phyloP scores from a whole-genome alignment of 2,113 vertebrate genomes.

The Epinephelus lanceolatus region DNA sequence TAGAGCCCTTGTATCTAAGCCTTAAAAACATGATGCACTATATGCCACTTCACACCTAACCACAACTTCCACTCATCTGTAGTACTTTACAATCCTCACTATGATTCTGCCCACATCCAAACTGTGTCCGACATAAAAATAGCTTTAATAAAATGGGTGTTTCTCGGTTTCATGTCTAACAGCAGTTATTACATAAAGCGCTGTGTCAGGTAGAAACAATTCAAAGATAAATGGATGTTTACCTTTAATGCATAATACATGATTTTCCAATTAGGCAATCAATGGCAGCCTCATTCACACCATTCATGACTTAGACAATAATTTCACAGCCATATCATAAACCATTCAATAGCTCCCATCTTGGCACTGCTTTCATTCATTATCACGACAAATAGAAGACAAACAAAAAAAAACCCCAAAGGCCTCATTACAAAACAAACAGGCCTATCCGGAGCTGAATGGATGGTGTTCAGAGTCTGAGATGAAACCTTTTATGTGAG shows the following conservation, averaged over 20 bases:
- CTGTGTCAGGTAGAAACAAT: neutral
- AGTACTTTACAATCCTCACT: neutral
- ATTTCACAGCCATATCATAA: neutral
- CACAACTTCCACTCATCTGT: slow-evolving; percentile 41
- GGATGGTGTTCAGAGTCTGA: neutral
- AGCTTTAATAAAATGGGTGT: slow-evolving; percentile 58
- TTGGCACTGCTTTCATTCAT: neutral
- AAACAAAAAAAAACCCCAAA: neutral
- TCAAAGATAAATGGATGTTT: neutral
- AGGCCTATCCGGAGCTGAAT: neutral
- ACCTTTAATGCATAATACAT: neutral
- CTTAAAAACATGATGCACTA: slow-evolving; percentile 49
- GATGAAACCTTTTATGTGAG: slow-evolving; percentile 14
- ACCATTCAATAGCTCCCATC: slow-evolving; percentile 3
- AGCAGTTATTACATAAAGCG: slow-evolving; percentile 6
- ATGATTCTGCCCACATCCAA: neutral
- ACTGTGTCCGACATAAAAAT: slow-evolving; percentile 24
- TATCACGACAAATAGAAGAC: slow-evolving; percentile 4
- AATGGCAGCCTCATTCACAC: neutral
- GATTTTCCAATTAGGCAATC: neutral
- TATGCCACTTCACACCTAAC: slow-evolving; percentile 30
- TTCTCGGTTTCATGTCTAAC: slow-evolving; percentile 33
- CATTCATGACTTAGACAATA: neutral
- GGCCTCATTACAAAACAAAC: slow-evolving; percentile 26
- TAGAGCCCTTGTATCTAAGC: slow-evolving; percentile 44